Base-by-base conservation (phyloP, 2,888 invertebrate species). In the Falcaria lacertinaria region DNA sequence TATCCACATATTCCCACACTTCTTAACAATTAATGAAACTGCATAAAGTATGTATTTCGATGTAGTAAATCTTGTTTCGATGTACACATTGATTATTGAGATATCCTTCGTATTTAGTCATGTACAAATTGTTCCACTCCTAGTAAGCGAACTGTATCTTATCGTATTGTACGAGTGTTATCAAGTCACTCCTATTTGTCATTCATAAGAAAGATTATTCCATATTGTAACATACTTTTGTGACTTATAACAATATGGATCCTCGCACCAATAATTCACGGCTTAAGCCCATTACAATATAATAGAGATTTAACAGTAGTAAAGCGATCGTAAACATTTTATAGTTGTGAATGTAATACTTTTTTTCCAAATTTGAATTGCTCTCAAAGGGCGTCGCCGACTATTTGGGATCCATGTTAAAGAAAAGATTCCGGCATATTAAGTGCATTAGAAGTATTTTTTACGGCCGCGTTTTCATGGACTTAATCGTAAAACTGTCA, bases 281-380 rank as follows among this genome's bases (percentile, higher is more conserved):
- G 61, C 60, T 55, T 57, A 61, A 59, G 50, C 53, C 72, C 70
- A 73, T 83, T 77, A 75, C 70, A 60, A 69, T 63, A 62, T 74
- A 28, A 11, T 7, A 85, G 82, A 84, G n/a, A n/a, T 86, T 87
- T 86, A 86, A 86, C 79, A 81, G 84, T 82, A 83, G 81, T 88
- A 86, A 88, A 87, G 79, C 47, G 48, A 47, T 77, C 79, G 74
- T 88, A 73, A 87, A 87, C 73, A 52, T 76, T 80, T 83, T 81
- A 84, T 83, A 69, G 74, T 70, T 77, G 75, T 76, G 69, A 71
- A 65, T 70, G 70, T 66, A 65, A 79, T 81, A 80, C n/a, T n/a
- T 79, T 80, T 81, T 75, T 73, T 69, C 64, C 62, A 78, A 86
- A 80, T 81, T 78, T 69, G 74, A 77, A 80, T 80, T 76, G 68